Evolutionary conservation across 2,888 invertebrate species (phyloP), one percentile per base, ranked within the genome.

Genomic region (Homarus gammarus): DNA sequence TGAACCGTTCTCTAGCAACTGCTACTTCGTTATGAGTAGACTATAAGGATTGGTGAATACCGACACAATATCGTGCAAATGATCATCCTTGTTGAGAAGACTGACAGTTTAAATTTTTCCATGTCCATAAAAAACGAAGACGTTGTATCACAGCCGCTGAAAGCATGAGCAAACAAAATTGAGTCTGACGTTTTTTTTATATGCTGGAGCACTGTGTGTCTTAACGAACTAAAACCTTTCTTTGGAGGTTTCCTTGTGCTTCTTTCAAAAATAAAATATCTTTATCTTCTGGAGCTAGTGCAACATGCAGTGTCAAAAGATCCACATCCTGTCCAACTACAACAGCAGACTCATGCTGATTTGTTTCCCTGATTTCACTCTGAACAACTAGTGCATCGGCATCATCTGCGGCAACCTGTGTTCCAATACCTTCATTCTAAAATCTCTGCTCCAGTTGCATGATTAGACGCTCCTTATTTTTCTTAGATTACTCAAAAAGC

Each of bases 361-460:
- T n/a, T n/a, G n/a, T n/a, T n/a, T n/a, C n/a, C n/a, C n/a, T n/a
- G n/a, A n/a, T n/a, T 79, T 70, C 70, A 72, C 93, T 93, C 85
- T 94, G 93, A 77, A 94, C 92, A 89, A 93, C 93, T 72, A 93
- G 93, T 92, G 93, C 93, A 93, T 93, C 93, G 87, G 93, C 93
- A 93, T 93, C 93, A 93, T 93, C 93, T 93, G 92, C 92, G 90
- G 93, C 93, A 93, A 93, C 93, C 93, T 93, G 93, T 92, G 93
- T 93, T 91, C 92, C 92, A 92, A 94, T 93, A 93, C 93, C 92
- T 90, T 92, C 93, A 93, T 92, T 89, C 93, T 93, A 87, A 75
- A 94, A 93, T 92, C 93, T 93, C 92, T 93, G 93, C 92, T 92
- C 91, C 84, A 93, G 92, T 38, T 85, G 77, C 85, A 61, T 77